Evolutionary conservation across 1,140 invertebrate species (phyloP), one percentile per base, ranked within the genome.

Genomic region (Berghia stephanieae): DNA sequence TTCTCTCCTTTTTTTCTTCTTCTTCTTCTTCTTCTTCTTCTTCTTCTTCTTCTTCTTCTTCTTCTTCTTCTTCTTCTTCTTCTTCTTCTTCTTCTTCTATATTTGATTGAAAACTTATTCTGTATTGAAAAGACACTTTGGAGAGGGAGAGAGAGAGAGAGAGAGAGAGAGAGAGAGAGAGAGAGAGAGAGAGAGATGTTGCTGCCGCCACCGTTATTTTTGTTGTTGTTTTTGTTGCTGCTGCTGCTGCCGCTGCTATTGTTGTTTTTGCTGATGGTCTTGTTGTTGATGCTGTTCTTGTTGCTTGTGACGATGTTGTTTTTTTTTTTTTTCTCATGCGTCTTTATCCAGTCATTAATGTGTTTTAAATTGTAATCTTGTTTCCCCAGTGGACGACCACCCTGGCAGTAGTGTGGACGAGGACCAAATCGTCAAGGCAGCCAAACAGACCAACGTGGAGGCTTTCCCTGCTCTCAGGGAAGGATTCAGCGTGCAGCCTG

Each of bases 361-460:
- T n/a, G n/a, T n/a, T n/a, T n/a, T n/a, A n/a, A n/a, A n/a, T n/a
- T n/a, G n/a, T n/a, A n/a, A n/a, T n/a, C n/a, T n/a, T n/a, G n/a
- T n/a, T n/a, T n/a, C n/a, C n/a, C n/a, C n/a, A n/a, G n/a, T n/a
- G 10, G 80, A 81, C 18, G 78, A 79, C 21, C 78, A 69, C 18
- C 60, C 69, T 10, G 57, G 3, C 31, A 36, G 69, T 0, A 67
- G 52, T 38, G 49, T 81, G 6, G 36, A 42, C 40, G 80, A 81
- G 40, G 80, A 81, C 1, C 63, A 77, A n/a, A 79, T 81, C 27
- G 40, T 75, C 5, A 66, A 55, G 24, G 49, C 71, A 24, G 49
- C 74, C 5, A 81, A 81, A 67, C 10, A 81, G 77, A 60, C 52
- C 63, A 2, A 42, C 38, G n/a, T n/a, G 1, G 74, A 76, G 34